Evolutionary conservation across 1,140 invertebrate genomes (phyloP).

Genomic region (Eufriesea mexicana): DNA sequence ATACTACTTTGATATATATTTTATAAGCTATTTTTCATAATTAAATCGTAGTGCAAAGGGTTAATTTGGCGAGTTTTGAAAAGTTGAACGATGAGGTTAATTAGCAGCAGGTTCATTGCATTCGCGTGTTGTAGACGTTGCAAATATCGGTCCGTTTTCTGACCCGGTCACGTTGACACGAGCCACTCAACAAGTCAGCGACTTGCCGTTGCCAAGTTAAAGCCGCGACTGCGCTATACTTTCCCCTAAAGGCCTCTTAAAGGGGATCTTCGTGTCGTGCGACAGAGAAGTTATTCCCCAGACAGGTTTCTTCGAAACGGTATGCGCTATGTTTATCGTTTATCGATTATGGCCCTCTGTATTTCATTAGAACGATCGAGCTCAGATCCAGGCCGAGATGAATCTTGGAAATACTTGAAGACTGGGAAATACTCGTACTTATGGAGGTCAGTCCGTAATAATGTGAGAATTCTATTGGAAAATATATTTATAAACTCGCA

Average conservation of each 20-base stretch:
- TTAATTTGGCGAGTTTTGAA: too few species aligned
- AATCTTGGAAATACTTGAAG: too few species aligned
- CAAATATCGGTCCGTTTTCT: slow-evolving; percentile 60
- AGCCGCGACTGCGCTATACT: slow-evolving; percentile 61
- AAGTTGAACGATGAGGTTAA: background rate
- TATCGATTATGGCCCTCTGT: background rate
- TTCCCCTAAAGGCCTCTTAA: slow-evolving; percentile 66
- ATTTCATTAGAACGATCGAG: background rate
- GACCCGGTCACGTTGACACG: slow-evolving; percentile 70
- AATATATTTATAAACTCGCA: too few species aligned
- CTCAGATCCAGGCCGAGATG: slow-evolving; percentile 10
- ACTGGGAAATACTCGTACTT: too few species aligned
- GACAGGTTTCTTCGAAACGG: background rate
- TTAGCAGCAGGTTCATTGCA: background rate
- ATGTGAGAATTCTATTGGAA: too few species aligned
- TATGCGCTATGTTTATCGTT: slow-evolving; percentile 2
- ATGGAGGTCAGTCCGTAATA: too few species aligned
- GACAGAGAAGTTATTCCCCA: background rate
- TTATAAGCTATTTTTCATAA: too few species aligned
- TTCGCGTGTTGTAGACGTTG: slow-evolving; percentile 19
- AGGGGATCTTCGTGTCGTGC: slow-evolving; percentile 51
- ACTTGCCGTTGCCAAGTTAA: slow-evolving; percentile 66
- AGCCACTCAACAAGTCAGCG: slow-evolving; percentile 73
- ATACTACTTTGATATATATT: too few species aligned
- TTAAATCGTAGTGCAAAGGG: too few species aligned